Conservation (phyloP, 1,140 invertebrate species). For the Drosophila sturtevanti region DNA sequence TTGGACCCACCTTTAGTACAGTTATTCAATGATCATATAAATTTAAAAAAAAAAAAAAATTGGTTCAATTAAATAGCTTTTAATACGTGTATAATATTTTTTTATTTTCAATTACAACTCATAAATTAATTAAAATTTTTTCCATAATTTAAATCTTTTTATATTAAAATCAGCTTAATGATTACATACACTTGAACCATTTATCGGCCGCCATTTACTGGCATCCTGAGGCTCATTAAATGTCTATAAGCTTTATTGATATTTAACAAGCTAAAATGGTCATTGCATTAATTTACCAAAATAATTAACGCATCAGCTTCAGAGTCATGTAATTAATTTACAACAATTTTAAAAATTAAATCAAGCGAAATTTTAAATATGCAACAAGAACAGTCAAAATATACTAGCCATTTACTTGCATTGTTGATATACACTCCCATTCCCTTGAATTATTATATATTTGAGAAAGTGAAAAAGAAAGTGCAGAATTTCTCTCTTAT, state of each 20-base stretch:
- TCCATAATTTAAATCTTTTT: no score
- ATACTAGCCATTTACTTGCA: no score
- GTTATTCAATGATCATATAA: constrained; percentile 44
- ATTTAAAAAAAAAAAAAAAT: no score
- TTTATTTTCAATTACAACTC: background rate
- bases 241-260: constrained; percentile 64
- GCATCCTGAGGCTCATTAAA: constrained; percentile 47
- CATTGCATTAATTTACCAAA: constrained; percentile 47
- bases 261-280: constrained; percentile 56
- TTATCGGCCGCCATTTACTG: constrained; percentile 5
- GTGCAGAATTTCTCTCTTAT: no score
- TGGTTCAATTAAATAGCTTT: no score
- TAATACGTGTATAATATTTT: constrained; percentile 7
- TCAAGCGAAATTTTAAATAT: background rate
- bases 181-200: background rate
- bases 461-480: no score
- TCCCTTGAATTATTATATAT: no score
- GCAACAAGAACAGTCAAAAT: background rate
- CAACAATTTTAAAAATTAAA: constrained; percentile 26
- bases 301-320: constrained; percentile 51
- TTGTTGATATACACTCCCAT: no score
- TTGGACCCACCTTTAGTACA: no score
- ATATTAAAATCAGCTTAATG: constrained; percentile 45
- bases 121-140: background rate
- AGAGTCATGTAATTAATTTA: constrained; percentile 47